A percentile compares a stretch with the other conserved stretches of the same genome.
Conservation (phyloP, 2,797 vertebrate species). For the Enteromius radiatus region DNA sequence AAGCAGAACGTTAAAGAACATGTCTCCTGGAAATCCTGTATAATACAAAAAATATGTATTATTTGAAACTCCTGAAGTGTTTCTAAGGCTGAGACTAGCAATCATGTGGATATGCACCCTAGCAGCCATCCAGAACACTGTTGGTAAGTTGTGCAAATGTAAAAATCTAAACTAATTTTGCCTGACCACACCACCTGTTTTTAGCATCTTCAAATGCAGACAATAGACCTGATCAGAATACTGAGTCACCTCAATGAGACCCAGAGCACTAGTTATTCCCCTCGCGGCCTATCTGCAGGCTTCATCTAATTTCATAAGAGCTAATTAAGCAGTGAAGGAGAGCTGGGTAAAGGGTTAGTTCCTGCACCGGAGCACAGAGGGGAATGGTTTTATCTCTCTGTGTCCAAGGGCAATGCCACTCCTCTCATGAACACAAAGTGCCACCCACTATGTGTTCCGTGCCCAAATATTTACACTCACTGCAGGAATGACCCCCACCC, state of each 20-base stretch:
- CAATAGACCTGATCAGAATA: conserved; percentile 18
- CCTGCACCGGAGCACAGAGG: conserved; percentile 5
- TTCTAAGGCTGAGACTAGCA: not conserved
- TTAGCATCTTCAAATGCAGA: not conserved
- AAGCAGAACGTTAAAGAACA: no score
- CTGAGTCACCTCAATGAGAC: conserved; percentile 19
- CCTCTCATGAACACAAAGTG: conserved; percentile 43
- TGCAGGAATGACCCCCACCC: conserved; percentile 47
- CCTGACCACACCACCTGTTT: conserved; percentile 9
- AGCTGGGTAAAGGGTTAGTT: conserved; percentile 32
- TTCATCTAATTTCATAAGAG: conserved; percentile 55
- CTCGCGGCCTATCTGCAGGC: conserved; percentile 39
- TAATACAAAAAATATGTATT: no score
- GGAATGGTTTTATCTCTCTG: conserved; percentile 37
- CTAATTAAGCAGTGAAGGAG: conserved; percentile 56
- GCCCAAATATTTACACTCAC: conserved; percentile 61
- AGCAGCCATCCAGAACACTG: not conserved
- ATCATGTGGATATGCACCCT: not conserved
- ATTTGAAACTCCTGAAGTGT: no score
- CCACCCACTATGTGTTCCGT: conserved; percentile 51
- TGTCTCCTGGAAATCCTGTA: no score
- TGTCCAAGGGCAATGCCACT: conserved; percentile 47
- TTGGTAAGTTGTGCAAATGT: not conserved
- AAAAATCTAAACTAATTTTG: conserved; percentile 9
- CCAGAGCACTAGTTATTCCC: conserved; percentile 19